A percentile compares a stretch with the other conserved stretches of the same genome.
Evolutionary conservation across 2,797 vertebrate species (phyloP).

Genomic region (Acrocephalus scirpaceus): DNA sequence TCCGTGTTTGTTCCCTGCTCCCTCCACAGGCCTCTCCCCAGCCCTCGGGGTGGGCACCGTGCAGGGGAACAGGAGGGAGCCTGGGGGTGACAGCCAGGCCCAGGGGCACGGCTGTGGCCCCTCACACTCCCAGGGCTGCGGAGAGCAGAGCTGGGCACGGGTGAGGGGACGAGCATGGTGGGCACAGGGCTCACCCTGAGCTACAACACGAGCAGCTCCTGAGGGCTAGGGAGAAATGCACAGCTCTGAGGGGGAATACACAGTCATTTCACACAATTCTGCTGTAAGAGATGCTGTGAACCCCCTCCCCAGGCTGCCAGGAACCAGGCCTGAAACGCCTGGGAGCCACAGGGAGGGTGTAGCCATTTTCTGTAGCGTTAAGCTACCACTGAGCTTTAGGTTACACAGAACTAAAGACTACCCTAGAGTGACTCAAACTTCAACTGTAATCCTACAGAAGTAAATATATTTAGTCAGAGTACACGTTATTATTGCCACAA

Average conservation of each 20-base stretch:
- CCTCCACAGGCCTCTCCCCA: not conserved
- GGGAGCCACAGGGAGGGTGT: not conserved
- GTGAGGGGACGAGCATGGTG: rapidly evolving
- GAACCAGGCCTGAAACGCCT: not conserved
- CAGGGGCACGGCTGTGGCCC: rapidly evolving
- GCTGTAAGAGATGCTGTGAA: not conserved
- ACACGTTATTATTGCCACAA: not conserved
- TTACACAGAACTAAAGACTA: not conserved
- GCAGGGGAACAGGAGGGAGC: not conserved
- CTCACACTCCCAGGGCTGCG: not conserved
- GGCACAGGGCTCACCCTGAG: not conserved
- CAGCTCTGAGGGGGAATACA: not conserved
- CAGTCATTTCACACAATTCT: not conserved
- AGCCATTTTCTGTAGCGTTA: not conserved
- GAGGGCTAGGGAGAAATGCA: not conserved
- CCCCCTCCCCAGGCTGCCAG: not conserved
- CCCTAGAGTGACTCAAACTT: not conserved
- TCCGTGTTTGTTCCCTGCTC: too few species aligned
- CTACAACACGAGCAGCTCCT: rapidly evolving
- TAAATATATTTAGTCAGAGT: conserved; percentile 4
- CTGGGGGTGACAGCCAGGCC: rapidly evolving
- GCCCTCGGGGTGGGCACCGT: too few species aligned
- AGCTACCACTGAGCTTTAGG: not conserved
- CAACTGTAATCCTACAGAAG: not conserved
- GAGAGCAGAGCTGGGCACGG: too few species aligned